Percentiles rank a stretch among this genome's conserved stretches.
phyloP scores from a whole-genome alignment of 2,888 invertebrate species.

The Brenthis hecate region DNA sequence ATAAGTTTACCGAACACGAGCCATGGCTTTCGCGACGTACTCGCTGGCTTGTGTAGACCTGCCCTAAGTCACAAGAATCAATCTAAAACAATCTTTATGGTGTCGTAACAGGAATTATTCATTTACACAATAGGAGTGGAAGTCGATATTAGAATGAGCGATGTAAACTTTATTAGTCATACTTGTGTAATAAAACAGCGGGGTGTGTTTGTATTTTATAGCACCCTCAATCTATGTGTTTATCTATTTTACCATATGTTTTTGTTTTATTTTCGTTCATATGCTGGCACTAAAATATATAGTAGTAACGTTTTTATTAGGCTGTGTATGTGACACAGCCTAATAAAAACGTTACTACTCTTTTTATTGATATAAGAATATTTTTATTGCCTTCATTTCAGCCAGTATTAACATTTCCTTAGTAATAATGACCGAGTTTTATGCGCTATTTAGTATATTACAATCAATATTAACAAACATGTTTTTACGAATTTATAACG shows the following conservation, averaged over 20 bases:
- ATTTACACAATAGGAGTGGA: conserved; percentile 36
- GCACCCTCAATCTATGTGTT: conserved; percentile 39
- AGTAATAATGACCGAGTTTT: conserved; percentile 8
- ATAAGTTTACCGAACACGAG: conserved; percentile 14
- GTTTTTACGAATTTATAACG: not conserved
- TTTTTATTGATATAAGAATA: conserved; percentile 32
- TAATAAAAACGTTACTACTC: conserved; percentile 31
- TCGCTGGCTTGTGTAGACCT: conserved; percentile 10
- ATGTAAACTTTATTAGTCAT: conserved; percentile 53
- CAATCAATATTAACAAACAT: conserved; percentile 7
- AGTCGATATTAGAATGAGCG: conserved; percentile 45
- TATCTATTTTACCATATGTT: conserved; percentile 35
- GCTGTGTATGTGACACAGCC: too few relatives aligned
- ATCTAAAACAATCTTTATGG: conserved; percentile 42
- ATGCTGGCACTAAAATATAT: conserved; percentile 29
- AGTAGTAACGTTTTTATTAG: too few relatives aligned
- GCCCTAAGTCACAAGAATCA: conserved; percentile 10
- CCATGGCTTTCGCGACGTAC: not conserved
- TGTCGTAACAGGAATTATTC: conserved; percentile 38
- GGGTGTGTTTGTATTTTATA: conserved; percentile 48
- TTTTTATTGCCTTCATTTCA: conserved; percentile 29
- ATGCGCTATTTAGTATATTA: conserved; percentile 10
- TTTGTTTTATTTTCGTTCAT: conserved; percentile 30
- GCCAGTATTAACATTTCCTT: conserved; percentile 13
- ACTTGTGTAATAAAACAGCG: conserved; percentile 47